Percentiles rank a stretch among this genome's conserved stretches.
Evolutionary conservation across 2,888 invertebrate genomes (phyloP).

Genomic region (Nebria brevicollis): DNA sequence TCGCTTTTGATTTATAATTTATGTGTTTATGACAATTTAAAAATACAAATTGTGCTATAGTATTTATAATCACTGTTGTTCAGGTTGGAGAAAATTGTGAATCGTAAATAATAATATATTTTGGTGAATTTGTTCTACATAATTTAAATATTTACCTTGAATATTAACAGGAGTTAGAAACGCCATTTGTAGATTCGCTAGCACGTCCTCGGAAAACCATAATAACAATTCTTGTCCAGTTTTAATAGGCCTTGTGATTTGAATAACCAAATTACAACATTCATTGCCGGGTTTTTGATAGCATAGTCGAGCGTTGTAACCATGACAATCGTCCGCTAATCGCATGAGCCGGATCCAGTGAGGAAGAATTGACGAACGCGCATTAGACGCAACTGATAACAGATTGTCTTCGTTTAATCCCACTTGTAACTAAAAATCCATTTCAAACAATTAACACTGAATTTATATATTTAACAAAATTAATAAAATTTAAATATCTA

Average conservation of each 20-base stretch:
- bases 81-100: too few species aligned
- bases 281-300: conserved; percentile 52
- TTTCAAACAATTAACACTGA: conserved; percentile 8
- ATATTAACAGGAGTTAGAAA: conserved; percentile 83
- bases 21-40: too few species aligned
- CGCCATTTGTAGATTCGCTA: conserved; percentile 79
- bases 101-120: too few species aligned
- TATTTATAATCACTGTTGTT: too few species aligned
- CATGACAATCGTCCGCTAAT: conserved; percentile 74
- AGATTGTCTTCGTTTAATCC: conserved; percentile 26
- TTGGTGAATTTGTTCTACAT: background rate
- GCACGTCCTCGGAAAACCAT: conserved; percentile 85
- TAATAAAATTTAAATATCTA: conserved; percentile 18
- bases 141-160: conserved; percentile 69
- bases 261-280: conserved; percentile 59
- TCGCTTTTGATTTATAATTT: too few species aligned
- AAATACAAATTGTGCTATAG: too few species aligned
- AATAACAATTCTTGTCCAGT: conserved; percentile 77
- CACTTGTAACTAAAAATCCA: conserved; percentile 32
- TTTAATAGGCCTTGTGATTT: conserved; percentile 65
- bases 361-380: background rate
- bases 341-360: conserved; percentile 61
- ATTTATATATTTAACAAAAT: background rate
- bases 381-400: conserved; percentile 21
- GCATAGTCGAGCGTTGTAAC: conserved; percentile 68